Conservation (phyloP, 2,797 vertebrate species). For the Danio aesculapii region DNA sequence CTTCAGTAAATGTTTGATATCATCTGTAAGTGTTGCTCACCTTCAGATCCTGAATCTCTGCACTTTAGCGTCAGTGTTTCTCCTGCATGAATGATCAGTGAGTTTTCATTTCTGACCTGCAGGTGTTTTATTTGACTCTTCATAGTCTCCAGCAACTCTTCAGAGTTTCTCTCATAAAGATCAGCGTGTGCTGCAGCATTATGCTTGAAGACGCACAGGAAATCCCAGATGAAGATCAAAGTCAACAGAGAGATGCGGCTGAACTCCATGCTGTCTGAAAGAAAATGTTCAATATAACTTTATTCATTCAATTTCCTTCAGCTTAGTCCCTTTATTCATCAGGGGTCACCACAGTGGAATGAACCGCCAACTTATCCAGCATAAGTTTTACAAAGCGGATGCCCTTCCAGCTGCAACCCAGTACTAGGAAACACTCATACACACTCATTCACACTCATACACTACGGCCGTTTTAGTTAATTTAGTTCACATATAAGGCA, state of each 20-base stretch:
- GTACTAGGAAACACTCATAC: too few species aligned
- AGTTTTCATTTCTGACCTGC: constrained; percentile 23
- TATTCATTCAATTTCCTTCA: too few species aligned
- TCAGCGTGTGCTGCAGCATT: not conserved
- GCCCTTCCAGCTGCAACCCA: too few species aligned
- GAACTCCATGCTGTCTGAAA: constrained; percentile 33
- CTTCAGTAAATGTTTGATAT: not conserved
- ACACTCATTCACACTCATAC: too few species aligned
- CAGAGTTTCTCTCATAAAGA: not conserved
- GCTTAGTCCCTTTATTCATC: too few species aligned
- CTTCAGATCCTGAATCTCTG: constrained; percentile 12
- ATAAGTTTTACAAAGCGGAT: too few species aligned
- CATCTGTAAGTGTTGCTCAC: constrained; percentile 14
- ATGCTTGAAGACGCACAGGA: not conserved
- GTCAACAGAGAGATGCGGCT: not conserved
- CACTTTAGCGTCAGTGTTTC: constrained; percentile 36
- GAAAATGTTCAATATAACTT: not conserved
- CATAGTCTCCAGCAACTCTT: not conserved
- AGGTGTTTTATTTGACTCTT: not conserved
- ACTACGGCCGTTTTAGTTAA: too few species aligned
- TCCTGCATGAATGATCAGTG: constrained; percentile 32
- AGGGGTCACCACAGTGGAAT: too few species aligned
- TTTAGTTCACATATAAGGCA: too few species aligned
- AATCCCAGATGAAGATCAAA: constrained; percentile 35
- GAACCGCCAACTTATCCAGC: too few species aligned